Conservation (phyloP, 2,888 invertebrate genomes). For the Tetropium fuscum region DNA sequence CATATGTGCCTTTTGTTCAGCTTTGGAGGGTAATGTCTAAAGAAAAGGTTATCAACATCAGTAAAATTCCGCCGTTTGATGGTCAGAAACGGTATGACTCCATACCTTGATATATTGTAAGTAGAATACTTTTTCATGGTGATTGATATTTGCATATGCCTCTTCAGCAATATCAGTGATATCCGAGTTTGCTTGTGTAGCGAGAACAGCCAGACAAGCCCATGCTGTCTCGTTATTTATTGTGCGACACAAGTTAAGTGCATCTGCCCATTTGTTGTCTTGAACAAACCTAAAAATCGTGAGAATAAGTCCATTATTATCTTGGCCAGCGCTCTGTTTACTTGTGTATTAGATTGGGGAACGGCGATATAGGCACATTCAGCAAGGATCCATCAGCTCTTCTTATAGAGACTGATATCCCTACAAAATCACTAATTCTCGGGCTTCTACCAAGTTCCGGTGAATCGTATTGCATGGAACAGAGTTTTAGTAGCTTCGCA, state of each 20-base stretch:
- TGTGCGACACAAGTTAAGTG: constrained; percentile 60
- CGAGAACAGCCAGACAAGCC: constrained; percentile 94
- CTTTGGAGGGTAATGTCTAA: constrained; percentile 68
- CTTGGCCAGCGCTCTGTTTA: constrained; percentile 32
- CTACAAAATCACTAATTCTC: constrained; percentile 83
- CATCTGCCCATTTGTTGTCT: constrained; percentile 78
- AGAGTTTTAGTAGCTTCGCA: constrained; percentile 75
- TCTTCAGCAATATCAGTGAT: constrained; percentile 91
- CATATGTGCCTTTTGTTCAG: constrained; percentile 75
- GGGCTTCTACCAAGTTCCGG: constrained; percentile 89
- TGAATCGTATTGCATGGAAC: constrained; percentile 69
- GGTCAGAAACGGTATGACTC: background rate
- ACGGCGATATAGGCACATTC: constrained; percentile 78
- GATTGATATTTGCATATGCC: constrained; percentile 91
- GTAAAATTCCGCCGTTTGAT: too few species aligned
- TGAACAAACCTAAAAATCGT: constrained; percentile 72
- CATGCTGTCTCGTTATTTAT: constrained; percentile 79
- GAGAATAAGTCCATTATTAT: constrained; percentile 30
- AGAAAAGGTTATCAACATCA: too few species aligned
- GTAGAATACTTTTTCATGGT: constrained; percentile 88
- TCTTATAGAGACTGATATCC: constrained; percentile 86
- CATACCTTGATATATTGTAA: constrained; percentile 83
- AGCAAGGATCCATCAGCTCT: constrained; percentile 91
- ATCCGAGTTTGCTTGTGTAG: constrained; percentile 83
- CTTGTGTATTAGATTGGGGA: constrained; percentile 71